Evolutionary conservation across 2,797 vertebrate species (phyloP), one percentile per base, ranked within the genome.

Genomic region (Alauda arvensis): DNA sequence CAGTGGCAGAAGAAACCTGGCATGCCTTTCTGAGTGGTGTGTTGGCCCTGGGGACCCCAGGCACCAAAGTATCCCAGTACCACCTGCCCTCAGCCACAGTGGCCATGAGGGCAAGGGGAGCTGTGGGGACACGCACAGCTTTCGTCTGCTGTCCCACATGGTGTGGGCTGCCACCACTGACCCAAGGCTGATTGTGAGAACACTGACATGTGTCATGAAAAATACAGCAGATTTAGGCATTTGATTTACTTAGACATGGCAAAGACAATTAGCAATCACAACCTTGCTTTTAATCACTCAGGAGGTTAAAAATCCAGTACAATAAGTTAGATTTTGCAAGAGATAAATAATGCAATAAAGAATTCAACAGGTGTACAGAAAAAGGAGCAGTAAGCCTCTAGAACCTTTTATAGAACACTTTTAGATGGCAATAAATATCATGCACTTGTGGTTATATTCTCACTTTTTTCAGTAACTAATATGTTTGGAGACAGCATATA

Each of bases 41-140:
- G 37, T 62, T 76, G 45, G 8, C 34, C n/a, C 7, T 21, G 8
- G 23, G 20, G 16, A 57, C 24, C 21, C 4, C 0, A 1, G 55
- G 25, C 66, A 55, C 29, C 26, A n/a, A 26, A 85, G 37, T 21
- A 33, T 9, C 16, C 5, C 6, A 26, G 20, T 43, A 66, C 20
- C 61, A 31, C 23, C 18, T 52, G 52, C 23, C 43, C 55, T 66
- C 8, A 65, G 37, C 31, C 17, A 0, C 63, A 5, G 12, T n/a
- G 57, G 29, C 29, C 45, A 7, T 0, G 0, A 0, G 1, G 33
- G 14, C 23, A 29, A 8, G 40, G 49, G 55, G 40, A 67, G 40
- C 28, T 12, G 4, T 9, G 45, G 28, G 53, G 57, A 70, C 42
- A 14, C 0, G 1, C 37, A 40, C 33, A 34, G 48, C 40, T 81